Conservation (phyloP, 2,797 vertebrate species). For the Setipinna tenuifilis region DNA sequence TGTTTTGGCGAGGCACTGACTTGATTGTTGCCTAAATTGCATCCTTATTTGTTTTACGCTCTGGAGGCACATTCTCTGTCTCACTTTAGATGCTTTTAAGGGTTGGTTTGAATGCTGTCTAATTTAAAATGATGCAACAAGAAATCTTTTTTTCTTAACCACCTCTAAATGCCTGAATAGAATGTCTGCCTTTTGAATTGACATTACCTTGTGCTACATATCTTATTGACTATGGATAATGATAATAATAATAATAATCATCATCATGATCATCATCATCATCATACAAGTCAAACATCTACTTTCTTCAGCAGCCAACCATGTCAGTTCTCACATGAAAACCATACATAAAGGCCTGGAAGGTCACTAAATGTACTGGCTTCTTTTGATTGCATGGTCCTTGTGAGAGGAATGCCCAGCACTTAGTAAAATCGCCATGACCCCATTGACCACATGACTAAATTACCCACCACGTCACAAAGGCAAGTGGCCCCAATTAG, state of each 20-base stretch:
- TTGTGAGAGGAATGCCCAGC: not conserved
- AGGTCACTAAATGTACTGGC: not conserved
- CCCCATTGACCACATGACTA: not conserved
- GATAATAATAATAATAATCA: no score
- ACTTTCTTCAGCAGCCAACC: not conserved
- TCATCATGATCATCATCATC: no score
- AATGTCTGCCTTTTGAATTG: no score
- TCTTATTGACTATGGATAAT: no score
- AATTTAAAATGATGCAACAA: no score
- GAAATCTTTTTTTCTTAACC: no score
- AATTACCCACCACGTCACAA: not conserved
- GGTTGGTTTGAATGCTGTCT: no score
- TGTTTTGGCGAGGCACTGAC: no score
- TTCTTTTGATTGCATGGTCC: not conserved
- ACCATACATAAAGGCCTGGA: not conserved
- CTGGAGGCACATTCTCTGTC: not conserved
- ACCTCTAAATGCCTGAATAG: no score
- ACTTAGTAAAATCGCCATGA: not conserved
- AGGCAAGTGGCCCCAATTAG: not conserved
- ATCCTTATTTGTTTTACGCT: no score
- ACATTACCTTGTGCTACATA: no score
- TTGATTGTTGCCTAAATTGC: not conserved
- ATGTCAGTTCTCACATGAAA: not conserved
- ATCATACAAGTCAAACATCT: not conserved
- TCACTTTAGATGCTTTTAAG: no score